Evolutionary conservation across 2,797 vertebrate species (phyloP).

Genomic region (Oreonectes daqikongensis): DNA sequence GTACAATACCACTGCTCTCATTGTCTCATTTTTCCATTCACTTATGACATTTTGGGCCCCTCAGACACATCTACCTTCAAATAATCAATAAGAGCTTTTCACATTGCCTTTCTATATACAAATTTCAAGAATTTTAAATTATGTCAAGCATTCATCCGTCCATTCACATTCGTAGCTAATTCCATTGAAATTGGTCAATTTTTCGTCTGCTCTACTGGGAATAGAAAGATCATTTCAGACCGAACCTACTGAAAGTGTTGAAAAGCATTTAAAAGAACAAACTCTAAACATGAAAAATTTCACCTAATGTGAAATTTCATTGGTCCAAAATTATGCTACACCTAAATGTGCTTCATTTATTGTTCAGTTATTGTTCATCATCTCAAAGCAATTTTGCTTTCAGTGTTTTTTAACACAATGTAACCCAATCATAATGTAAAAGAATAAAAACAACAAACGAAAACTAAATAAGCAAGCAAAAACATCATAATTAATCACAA

Average conservation of each 20-base stretch:
- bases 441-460: neutral
- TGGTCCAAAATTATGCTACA: neutral
- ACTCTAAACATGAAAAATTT: too few relatives aligned
- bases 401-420: too few relatives aligned
- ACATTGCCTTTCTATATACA: slow-evolving; percentile 11
- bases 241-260: neutral
- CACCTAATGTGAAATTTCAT: neutral
- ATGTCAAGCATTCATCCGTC: neutral
- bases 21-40: slow-evolving; percentile 61
- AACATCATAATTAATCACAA: neutral
- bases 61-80: slow-evolving; percentile 23
- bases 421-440: neutral
- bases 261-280: neutral
- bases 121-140: slow-evolving; percentile 10
- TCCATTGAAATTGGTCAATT: neutral
- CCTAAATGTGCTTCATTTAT: neutral
- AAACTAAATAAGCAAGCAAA: neutral
- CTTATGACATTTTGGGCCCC: slow-evolving; percentile 60
- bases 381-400: neutral
- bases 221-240: neutral
- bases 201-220: neutral
- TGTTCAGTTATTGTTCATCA: neutral
- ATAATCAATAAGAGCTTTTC: slow-evolving; percentile 60
- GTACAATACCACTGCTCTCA: slow-evolving; percentile 51
- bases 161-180: neutral